Conservation (phyloP, 2,888 invertebrate species). For the Drosophila tripunctata region DNA sequence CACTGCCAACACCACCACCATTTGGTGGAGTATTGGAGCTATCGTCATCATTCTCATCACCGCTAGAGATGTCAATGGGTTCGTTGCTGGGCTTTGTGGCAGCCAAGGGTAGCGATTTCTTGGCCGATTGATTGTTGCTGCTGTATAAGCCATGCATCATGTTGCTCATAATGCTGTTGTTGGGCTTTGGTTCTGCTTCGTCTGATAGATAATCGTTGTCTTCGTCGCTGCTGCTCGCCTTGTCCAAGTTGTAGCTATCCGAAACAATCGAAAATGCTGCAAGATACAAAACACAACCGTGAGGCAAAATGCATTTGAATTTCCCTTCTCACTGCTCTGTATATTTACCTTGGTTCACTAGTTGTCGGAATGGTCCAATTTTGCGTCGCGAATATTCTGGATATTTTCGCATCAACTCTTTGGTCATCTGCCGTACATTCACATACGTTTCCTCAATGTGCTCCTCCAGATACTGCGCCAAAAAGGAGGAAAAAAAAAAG, state of each 20-base stretch:
- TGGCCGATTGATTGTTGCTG: slow-evolving; percentile 48
- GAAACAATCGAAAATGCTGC: slow-evolving; percentile 90
- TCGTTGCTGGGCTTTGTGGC: slow-evolving; percentile 83
- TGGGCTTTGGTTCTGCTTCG: slow-evolving; percentile 36
- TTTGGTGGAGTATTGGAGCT: slow-evolving; percentile 38
- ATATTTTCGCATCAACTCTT: slow-evolving; percentile 89
- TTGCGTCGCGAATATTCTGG: slow-evolving; percentile 93
- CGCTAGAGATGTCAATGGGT: slow-evolving; percentile 91
- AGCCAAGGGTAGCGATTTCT: slow-evolving; percentile 63
- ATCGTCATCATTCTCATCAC: slow-evolving; percentile 87
- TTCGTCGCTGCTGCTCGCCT: slow-evolving; percentile 81
- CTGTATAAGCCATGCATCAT: slow-evolving; percentile 85
- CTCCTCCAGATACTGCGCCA: slow-evolving; percentile 89
- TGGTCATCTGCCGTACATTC: slow-evolving; percentile 93
- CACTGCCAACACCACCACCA: slow-evolving; percentile 40
- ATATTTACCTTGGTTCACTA: slow-evolving; percentile 88
- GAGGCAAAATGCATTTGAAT: background rate
- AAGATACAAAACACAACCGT: background rate
- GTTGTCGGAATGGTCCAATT: slow-evolving; percentile 90
- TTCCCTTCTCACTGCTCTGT: slow-evolving; percentile 1
- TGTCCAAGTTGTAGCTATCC: slow-evolving; percentile 88
- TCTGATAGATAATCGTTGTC: slow-evolving; percentile 83
- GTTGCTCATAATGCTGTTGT: slow-evolving; percentile 80
- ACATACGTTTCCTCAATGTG: slow-evolving; percentile 92
- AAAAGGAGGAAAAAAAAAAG: background rate